phyloP scores from a whole-genome alignment of 1,140 invertebrate genomes.

The Orchestia grillus region DNA sequence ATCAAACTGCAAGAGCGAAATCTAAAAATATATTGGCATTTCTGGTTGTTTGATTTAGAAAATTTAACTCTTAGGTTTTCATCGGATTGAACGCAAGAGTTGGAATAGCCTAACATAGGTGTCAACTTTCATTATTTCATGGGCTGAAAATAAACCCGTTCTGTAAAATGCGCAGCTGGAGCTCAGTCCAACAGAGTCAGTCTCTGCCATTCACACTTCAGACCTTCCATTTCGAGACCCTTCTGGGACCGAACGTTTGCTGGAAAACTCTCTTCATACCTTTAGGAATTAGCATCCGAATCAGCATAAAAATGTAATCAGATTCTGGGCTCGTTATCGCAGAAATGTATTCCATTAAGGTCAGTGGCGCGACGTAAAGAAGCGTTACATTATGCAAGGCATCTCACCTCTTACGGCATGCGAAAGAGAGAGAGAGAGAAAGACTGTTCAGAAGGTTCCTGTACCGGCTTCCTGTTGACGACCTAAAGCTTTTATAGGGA shows the following conservation, averaged over 20 bases:
- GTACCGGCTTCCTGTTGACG: neutral
- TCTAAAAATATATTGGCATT: neutral
- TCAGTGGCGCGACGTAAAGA: slow-evolving; percentile 11
- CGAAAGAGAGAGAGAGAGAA: neutral
- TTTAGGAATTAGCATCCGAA: slow-evolving; percentile 34
- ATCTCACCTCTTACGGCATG: neutral
- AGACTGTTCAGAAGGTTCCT: neutral
- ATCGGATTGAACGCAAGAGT: neutral
- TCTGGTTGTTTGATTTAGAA: neutral
- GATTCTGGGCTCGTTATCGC: slow-evolving; percentile 28
- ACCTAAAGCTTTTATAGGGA: neutral
- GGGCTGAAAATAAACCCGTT: neutral
- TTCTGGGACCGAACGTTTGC: neutral
- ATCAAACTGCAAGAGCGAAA: neutral
- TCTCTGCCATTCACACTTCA: neutral
- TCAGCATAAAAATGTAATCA: slow-evolving; percentile 50
- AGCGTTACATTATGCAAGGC: slow-evolving; percentile 25
- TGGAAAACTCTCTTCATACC: neutral
- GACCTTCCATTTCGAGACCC: neutral
- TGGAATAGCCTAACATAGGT: neutral
- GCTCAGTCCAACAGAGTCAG: neutral
- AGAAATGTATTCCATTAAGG: slow-evolving; percentile 44
- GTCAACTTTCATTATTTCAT: neutral
- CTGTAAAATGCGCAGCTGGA: neutral
- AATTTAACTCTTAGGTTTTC: neutral